Percentiles rank a stretch among this genome's conserved stretches.
Conservation (phyloP, 2,113 vertebrate genomes). For the Hydrolagus affinis region DNA sequence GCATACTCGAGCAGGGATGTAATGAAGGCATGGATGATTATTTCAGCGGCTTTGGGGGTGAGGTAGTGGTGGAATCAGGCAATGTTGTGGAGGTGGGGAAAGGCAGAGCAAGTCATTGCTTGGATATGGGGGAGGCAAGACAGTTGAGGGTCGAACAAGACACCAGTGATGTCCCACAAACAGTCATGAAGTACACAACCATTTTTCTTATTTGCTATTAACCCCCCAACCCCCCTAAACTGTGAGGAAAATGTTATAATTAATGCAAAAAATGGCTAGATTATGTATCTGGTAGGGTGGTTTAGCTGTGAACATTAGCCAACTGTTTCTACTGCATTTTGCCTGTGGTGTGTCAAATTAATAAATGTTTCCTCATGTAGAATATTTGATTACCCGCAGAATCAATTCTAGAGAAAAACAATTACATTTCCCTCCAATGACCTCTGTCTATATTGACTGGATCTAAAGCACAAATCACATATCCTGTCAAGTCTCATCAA, state of each 20-base stretch:
- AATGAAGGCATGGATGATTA: too few species aligned
- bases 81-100: too few species aligned
- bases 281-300: background rate
- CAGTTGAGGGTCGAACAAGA: too few species aligned
- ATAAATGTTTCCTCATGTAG: background rate
- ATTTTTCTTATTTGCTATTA: too few species aligned
- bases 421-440: background rate
- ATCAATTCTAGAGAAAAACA: constrained; percentile 9
- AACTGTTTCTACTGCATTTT: background rate
- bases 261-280: background rate
- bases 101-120: too few species aligned
- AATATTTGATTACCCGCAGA: constrained; percentile 18
- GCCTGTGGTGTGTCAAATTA: constrained; percentile 12
- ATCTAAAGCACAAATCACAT: background rate
- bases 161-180: too few species aligned
- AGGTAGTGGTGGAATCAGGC: too few species aligned
- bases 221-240: background rate
- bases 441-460: background rate
- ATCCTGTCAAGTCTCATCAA: too few species aligned
- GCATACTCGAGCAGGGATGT: too few species aligned
- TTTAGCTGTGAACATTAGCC: background rate
- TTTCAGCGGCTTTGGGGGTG: too few species aligned
- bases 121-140: too few species aligned
- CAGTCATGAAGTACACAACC: too few species aligned
- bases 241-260: background rate